phyloP scores from a whole-genome alignment of 1,140 invertebrate species.

The Zaprionus nigranus region DNA sequence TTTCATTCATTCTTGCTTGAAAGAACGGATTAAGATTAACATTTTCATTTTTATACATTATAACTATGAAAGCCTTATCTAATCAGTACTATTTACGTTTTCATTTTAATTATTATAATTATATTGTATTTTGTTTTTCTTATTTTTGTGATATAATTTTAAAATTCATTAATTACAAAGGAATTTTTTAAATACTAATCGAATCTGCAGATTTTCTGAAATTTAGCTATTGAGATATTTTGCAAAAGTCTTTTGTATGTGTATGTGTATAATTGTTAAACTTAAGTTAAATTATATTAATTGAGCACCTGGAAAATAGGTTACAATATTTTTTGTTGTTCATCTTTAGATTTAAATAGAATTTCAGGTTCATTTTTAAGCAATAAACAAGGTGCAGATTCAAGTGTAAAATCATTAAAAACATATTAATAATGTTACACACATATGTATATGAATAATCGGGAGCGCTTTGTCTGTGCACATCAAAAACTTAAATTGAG shows the following conservation, averaged over 20 bases:
- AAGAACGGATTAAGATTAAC: constrained; percentile 26
- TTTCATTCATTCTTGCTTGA: constrained; percentile 16
- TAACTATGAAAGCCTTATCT: constrained; percentile 72
- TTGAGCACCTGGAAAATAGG: not conserved
- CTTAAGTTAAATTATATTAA: not conserved
- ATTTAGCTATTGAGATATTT: not conserved
- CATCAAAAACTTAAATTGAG: not conserved
- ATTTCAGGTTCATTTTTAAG: not conserved
- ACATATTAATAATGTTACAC: no score
- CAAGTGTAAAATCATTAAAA: not conserved
- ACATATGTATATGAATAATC: not conserved
- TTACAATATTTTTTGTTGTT: not conserved
- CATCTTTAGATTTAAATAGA: no score
- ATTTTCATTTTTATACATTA: constrained; percentile 60
- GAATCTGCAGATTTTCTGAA: not conserved
- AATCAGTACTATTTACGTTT: constrained; percentile 65
- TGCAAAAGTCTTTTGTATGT: not conserved
- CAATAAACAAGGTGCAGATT: not conserved
- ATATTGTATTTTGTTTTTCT: not conserved
- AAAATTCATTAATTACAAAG: not conserved
- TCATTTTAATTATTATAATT: constrained; percentile 15
- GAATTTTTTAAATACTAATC: not conserved
- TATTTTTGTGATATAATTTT: constrained; percentile 12
- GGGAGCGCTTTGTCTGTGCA: not conserved
- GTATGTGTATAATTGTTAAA: not conserved